These are phyloP conservation scores for Hirtodrosophila duncani DNA, from an alignment of 2,888 invertebrate genomes.

Conservation along the genomic window DNA sequence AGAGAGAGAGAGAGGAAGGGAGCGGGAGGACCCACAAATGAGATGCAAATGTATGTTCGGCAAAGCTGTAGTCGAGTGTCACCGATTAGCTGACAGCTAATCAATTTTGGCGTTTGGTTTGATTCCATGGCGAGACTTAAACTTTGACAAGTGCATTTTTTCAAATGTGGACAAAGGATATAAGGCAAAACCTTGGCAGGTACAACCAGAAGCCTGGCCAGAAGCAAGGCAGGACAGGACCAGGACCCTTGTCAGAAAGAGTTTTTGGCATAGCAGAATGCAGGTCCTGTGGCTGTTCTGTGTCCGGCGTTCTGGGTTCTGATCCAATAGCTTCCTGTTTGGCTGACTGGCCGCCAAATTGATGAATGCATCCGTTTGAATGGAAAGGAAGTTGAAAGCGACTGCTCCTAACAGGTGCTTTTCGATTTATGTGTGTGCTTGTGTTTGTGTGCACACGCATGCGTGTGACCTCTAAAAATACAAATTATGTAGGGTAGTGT, in stretches of 20 bases:
- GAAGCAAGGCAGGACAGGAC: conserved; percentile 10
- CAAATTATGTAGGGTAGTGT: conserved; percentile 56
- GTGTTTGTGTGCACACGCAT: conserved; percentile 34
- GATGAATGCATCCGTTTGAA: conserved; percentile 75
- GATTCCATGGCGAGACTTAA: no score
- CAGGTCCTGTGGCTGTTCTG: no score
- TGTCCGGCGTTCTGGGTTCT: no score
- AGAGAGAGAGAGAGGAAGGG: background rate
- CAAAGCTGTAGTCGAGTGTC: conserved; percentile 48
- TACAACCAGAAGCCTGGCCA: conserved; percentile 43
- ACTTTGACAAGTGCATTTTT: conserved; percentile 62
- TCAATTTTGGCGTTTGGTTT: conserved; percentile 43
- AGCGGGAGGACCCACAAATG: conserved; percentile 5
- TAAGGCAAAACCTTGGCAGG: background rate
- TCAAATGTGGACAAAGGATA: conserved; percentile 37
- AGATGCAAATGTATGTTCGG: conserved; percentile 31
- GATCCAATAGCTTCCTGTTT: conserved; percentile 32
- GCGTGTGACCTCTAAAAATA: conserved; percentile 1
- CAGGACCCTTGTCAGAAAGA: conserved; percentile 55
- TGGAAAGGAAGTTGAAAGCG: conserved; percentile 40
- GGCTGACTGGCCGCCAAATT: conserved; percentile 56
- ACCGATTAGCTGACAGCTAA: conserved; percentile 72
- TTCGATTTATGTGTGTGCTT: conserved; percentile 7
- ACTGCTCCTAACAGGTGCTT: conserved; percentile 63
- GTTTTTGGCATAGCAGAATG: no score